Conservation (phyloP, 1,140 invertebrate genomes). For the Aphelenchoides besseyi region DNA sequence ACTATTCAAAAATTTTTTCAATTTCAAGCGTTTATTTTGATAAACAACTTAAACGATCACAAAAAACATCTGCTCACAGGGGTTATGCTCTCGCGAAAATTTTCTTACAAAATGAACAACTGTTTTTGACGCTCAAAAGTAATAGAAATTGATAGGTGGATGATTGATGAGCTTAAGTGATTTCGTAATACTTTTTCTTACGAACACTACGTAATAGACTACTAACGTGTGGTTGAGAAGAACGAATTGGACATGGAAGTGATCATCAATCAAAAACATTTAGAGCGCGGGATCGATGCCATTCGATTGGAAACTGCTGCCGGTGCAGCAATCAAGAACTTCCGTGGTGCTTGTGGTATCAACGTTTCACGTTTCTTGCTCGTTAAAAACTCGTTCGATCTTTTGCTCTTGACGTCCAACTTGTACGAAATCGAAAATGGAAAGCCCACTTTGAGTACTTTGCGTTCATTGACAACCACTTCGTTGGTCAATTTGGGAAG, state of each 20-base stretch:
- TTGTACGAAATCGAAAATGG: constrained; percentile 85
- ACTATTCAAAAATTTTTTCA: too few species aligned
- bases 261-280: constrained; percentile 66
- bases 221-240: constrained; percentile 78
- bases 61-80: too few species aligned
- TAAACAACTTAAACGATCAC: too few species aligned
- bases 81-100: too few species aligned
- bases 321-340: constrained; percentile 95
- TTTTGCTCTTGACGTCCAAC: constrained; percentile 95
- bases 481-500: constrained; percentile 93
- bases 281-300: constrained; percentile 84
- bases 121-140: too few species aligned
- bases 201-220: constrained; percentile 79
- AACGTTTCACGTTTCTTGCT: constrained; percentile 96
- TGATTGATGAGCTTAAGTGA: constrained; percentile 97
- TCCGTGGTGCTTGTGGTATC: constrained; percentile 81
- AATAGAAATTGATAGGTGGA: too few species aligned
- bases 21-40: too few species aligned
- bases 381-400: constrained; percentile 96
- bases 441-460: constrained; percentile 83
- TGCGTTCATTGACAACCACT: constrained; percentile 87
- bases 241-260: constrained; percentile 88
- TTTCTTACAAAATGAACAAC: too few species aligned
- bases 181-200: too few species aligned
- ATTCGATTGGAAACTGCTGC: constrained; percentile 97